Evolutionary conservation across 1,140 invertebrate genomes (phyloP).

Genomic region (Arctopsyche grandis): DNA sequence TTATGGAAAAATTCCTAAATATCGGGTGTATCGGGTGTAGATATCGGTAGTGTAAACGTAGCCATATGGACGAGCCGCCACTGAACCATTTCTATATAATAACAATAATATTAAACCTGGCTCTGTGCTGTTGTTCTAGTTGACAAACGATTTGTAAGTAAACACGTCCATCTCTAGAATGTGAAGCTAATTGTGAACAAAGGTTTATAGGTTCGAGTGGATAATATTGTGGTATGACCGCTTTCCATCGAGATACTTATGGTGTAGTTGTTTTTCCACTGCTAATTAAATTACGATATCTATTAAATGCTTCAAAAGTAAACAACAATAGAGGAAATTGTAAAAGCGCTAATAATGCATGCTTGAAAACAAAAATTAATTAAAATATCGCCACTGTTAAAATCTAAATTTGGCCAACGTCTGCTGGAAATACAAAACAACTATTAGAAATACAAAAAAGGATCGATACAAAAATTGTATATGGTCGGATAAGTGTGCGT

Average conservation of each 20-base stretch:
- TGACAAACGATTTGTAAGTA: conserved; percentile 89
- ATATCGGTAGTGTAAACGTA: too few species aligned
- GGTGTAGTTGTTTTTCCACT: conserved; percentile 62
- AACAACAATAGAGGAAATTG: too few species aligned
- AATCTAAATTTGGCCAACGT: too few species aligned
- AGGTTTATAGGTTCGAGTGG: conserved; percentile 60
- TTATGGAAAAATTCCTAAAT: too few species aligned
- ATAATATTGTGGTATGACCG: conserved; percentile 58
- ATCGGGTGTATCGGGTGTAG: too few species aligned
- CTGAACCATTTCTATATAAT: too few species aligned
- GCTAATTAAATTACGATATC: conserved; percentile 46
- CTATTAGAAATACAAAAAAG: too few species aligned
- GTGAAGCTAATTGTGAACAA: conserved; percentile 61
- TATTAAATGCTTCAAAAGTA: background rate
- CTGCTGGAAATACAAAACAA: too few species aligned
- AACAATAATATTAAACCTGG: conserved; percentile 64
- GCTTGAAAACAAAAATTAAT: background rate
- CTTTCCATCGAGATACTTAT: conserved; percentile 58
- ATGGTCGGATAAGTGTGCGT: too few species aligned
- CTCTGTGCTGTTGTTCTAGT: conserved; percentile 95
- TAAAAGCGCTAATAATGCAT: background rate
- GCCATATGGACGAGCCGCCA: too few species aligned
- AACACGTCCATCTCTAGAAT: conserved; percentile 75
- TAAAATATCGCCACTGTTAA: too few species aligned
- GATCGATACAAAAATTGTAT: too few species aligned